These are phyloP conservation scores for Charaxes varanes DNA, from an alignment of 1,140 invertebrate species.

Conservation along the genomic window DNA sequence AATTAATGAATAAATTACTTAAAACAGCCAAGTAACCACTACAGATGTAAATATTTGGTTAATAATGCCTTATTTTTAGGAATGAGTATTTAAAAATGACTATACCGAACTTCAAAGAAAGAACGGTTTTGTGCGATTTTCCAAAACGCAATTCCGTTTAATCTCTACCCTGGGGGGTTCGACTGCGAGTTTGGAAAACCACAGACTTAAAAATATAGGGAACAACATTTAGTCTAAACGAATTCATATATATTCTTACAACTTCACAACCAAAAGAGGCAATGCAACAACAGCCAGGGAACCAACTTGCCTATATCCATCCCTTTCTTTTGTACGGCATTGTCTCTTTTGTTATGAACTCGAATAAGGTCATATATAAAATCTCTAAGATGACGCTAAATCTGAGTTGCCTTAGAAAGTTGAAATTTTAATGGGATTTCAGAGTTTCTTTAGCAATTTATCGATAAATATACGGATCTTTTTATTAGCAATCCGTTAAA, in stretches of 20 bases:
- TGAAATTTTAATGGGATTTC: slow-evolving; percentile 17
- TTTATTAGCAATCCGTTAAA: too few relatives aligned
- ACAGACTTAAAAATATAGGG: slow-evolving; percentile 66
- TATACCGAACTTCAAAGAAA: slow-evolving; percentile 51
- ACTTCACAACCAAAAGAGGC: slow-evolving; percentile 3
- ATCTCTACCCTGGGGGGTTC: slow-evolving; percentile 11
- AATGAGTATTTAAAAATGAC: slow-evolving; percentile 69
- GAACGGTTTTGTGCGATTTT: slow-evolving; percentile 38
- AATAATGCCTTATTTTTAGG: slow-evolving; percentile 66
- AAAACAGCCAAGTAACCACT: slow-evolving; percentile 70
- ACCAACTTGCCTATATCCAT: too few relatives aligned
- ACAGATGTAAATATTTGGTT: slow-evolving; percentile 70
- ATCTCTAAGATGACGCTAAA: slow-evolving; percentile 59
- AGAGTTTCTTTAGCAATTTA: slow-evolving; percentile 12
- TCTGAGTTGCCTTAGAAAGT: slow-evolving; percentile 28
- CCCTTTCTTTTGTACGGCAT: slow-evolving; percentile 1
- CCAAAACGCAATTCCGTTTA: slow-evolving; percentile 33
- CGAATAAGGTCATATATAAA: slow-evolving; percentile 11
- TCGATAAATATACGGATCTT: too few relatives aligned
- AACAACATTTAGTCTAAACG: slow-evolving; percentile 62
- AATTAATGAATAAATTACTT: slow-evolving; percentile 68
- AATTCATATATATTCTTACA: slow-evolving; percentile 4
- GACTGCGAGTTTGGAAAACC: slow-evolving; percentile 36
- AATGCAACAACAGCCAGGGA: slow-evolving; percentile 1
- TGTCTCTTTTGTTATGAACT: slow-evolving; percentile 2